Base-by-base conservation (phyloP, 2,888 invertebrate species). In the Suillia variegata region DNA sequence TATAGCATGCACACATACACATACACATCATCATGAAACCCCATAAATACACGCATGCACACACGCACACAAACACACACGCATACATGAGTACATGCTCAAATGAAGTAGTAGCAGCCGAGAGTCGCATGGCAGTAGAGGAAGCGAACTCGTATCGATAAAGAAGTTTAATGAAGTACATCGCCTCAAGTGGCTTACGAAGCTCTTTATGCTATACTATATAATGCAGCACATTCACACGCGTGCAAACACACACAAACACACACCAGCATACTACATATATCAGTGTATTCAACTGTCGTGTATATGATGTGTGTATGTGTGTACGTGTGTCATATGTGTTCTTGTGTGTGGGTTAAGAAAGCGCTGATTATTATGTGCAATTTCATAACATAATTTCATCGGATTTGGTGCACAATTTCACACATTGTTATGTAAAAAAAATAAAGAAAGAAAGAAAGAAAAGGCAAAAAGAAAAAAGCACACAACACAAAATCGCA, bases 91-190 rank as follows among this genome's bases (percentile, higher is more conserved):
- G 18, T 47, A 20, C 18, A 47, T 18, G 47, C 18, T 12, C 8
- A 47, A 47, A 47, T 47, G 15, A 18, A 47, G n/a, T n/a, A n/a
- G n/a, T n/a, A n/a, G n/a, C n/a, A n/a, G n/a, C n/a, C n/a, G n/a
- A n/a, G n/a, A n/a, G n/a, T n/a, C n/a, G n/a, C n/a, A n/a, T n/a
- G n/a, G n/a, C n/a, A n/a, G n/a, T n/a, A n/a, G n/a, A n/a, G n/a
- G n/a, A n/a, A n/a, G n/a, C 31, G 31, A 31, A 12, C 31, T 31
- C 6, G 31, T 73, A 71, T 73, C 74, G 70, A 74, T 74, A 72
- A 74, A 74, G 67, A 69, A 69, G 72, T 67, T 70, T 74, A 74
- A 72, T 72, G 73, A 74, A 72, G 69, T 72, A 70, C 73, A 67
- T 67, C 62, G 69, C 68, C 71, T 72, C 74, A 72, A 72, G 74